phyloP scores from a whole-genome alignment of 2,888 invertebrate genomes.

The Coleophora flavipennella region DNA sequence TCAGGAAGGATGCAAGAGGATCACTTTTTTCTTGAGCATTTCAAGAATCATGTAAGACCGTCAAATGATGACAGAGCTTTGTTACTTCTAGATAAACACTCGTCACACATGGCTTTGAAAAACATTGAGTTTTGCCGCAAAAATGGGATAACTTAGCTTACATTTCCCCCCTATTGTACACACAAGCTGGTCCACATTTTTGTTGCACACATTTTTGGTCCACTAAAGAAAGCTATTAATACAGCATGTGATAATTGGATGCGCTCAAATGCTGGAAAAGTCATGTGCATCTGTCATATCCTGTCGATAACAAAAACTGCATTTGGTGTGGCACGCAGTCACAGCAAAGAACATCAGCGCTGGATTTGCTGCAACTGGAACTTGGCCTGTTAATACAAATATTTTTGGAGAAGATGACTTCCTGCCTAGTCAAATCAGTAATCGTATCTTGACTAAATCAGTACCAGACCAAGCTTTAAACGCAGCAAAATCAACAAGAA shows the following conservation, averaged over 20 bases:
- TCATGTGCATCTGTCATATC: slow-evolving; percentile 26
- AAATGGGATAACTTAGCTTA: slow-evolving; percentile 14
- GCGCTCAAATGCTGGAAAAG: slow-evolving; percentile 16
- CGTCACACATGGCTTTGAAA: slow-evolving; percentile 10
- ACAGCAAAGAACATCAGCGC: too few species aligned
- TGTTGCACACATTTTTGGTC: slow-evolving; percentile 25
- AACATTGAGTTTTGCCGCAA: slow-evolving; percentile 20
- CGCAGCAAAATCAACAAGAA: too few species aligned
- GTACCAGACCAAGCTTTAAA: too few species aligned
- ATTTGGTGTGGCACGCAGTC: too few species aligned
- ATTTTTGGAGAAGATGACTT: too few species aligned
- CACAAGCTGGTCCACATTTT: slow-evolving; percentile 35
- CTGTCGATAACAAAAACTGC: too few species aligned
- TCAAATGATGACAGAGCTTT: not conserved
- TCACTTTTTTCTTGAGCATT: slow-evolving; percentile 8
- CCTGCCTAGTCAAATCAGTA: too few species aligned
- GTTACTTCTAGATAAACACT: slow-evolving; percentile 10
- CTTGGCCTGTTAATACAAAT: too few species aligned
- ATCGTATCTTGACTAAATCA: too few species aligned
- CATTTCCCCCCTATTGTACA: slow-evolving; percentile 29
- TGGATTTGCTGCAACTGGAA: too few species aligned
- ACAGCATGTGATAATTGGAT: slow-evolving; percentile 27
- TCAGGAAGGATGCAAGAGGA: too few species aligned
- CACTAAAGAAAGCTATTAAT: slow-evolving; percentile 27
- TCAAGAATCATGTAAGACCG: slow-evolving; percentile 1